Evolutionary conservation across 2,797 vertebrate species (phyloP).

Genomic region (Schizothorax lantsangensis): DNA sequence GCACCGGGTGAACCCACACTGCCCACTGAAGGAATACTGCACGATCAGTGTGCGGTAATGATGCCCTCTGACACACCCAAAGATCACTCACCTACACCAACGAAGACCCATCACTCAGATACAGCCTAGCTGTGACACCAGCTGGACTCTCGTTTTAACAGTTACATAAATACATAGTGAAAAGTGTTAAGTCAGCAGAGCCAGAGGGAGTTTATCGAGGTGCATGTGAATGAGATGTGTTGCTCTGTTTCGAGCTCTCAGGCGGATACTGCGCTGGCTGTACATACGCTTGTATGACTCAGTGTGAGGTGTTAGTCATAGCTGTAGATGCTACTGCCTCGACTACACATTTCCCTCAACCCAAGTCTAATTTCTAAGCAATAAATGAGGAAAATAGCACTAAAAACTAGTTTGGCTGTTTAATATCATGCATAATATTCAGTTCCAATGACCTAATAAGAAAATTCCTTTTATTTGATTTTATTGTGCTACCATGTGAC

Average conservation of each 20-base stretch:
- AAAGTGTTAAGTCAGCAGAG: constrained; percentile 1
- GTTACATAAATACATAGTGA: neutral
- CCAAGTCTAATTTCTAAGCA: neutral
- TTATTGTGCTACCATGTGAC: neutral
- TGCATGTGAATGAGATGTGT: constrained; percentile 11
- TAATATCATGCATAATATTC: no score
- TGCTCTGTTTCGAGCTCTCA: constrained; percentile 24
- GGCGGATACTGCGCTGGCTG: constrained; percentile 43
- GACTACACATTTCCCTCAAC: neutral
- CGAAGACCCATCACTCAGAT: neutral
- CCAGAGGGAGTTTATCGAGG: constrained; percentile 15
- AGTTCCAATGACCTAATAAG: neutral
- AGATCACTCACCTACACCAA: constrained; percentile 4
- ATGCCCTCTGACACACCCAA: constrained; percentile 30
- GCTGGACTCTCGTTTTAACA: neutral
- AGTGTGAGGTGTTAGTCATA: constrained; percentile 66
- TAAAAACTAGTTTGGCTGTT: neutral
- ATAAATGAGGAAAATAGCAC: neutral
- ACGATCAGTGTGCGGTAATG: constrained; percentile 23
- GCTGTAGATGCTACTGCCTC: constrained; percentile 55
- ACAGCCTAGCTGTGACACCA: neutral
- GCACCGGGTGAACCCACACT: constrained; percentile 72
- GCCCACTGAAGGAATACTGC: constrained; percentile 48
- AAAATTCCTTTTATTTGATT: neutral
- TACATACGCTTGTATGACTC: constrained; percentile 65